Conservation (phyloP, 2,113 vertebrate species). For the Corythornis madagascariensis region DNA sequence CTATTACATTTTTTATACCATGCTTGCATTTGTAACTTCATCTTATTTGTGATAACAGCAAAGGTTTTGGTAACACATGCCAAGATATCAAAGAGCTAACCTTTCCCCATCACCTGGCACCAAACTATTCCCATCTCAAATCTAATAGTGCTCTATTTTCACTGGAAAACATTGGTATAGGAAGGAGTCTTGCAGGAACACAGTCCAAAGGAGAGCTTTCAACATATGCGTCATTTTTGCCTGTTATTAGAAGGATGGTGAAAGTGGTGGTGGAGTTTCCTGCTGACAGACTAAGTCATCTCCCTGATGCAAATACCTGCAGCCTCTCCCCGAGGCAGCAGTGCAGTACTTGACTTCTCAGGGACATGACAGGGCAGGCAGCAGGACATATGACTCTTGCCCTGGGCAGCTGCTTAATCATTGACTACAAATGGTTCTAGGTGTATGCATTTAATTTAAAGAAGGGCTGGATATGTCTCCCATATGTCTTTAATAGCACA, state of each 20-base stretch:
- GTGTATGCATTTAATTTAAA: not conserved
- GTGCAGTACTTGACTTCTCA: not conserved
- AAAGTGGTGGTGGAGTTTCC: not conserved
- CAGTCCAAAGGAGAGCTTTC: not conserved
- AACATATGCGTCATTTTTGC: rapidly evolving
- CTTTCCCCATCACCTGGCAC: not conserved
- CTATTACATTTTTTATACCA: not conserved
- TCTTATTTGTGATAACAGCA: not conserved
- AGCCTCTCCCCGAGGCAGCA: not conserved
- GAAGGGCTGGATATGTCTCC: not conserved
- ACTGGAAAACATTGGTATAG: not conserved
- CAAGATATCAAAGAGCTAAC: not conserved
- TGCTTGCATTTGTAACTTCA: not conserved
- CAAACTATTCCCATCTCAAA: not conserved
- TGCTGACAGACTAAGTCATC: not conserved
- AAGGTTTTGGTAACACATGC: not conserved
- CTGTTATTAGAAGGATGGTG: not conserved
- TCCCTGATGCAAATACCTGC: not conserved
- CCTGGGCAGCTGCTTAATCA: not conserved
- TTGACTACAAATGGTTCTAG: not conserved
- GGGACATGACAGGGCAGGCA: rapidly evolving
- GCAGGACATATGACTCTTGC: not conserved
- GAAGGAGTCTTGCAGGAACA: not conserved
- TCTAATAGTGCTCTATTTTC: not conserved
- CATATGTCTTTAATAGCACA: not conserved